These are phyloP conservation scores for Acanthornis magna DNA, from an alignment of 2,797 vertebrate species.

Conservation along the genomic window DNA sequence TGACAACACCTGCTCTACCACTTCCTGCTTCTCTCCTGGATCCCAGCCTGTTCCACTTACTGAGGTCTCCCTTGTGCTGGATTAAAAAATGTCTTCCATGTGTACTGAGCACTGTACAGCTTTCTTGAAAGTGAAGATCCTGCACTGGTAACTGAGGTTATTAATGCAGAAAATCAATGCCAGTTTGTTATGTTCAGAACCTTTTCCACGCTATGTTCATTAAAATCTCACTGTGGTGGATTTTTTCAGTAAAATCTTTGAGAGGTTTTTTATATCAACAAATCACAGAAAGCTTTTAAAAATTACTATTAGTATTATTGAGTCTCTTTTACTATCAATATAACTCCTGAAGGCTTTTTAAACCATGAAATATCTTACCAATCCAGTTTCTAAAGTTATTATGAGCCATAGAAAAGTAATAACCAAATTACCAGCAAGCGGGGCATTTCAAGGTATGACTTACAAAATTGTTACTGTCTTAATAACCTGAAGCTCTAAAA, in stretches of 20 bases:
- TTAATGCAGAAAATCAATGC: not conserved
- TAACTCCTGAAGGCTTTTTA: not conserved
- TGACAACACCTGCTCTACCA: not conserved
- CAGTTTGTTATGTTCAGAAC: not conserved
- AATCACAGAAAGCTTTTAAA: not conserved
- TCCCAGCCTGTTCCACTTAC: not conserved
- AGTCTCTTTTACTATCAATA: not conserved
- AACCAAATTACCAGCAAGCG: not conserved
- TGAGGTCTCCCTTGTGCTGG: not conserved
- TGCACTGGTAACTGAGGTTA: not conserved
- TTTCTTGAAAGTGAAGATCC: not conserved
- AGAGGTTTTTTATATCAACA: not conserved
- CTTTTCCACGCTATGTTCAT: not conserved
- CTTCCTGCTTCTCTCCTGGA: not conserved
- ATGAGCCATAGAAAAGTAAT: not conserved
- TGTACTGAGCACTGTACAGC: not conserved
- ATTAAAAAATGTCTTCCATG: not conserved
- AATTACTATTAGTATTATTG: not conserved
- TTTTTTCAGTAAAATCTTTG: not conserved
- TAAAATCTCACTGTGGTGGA: not conserved
- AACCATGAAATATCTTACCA: not conserved
- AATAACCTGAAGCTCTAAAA: not conserved
- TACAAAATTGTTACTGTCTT: not conserved
- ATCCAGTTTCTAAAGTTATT: not conserved
- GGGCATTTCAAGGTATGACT: not conserved